Conservation (phyloP, 1,140 invertebrate species). For the Sitophilus oryzae region DNA sequence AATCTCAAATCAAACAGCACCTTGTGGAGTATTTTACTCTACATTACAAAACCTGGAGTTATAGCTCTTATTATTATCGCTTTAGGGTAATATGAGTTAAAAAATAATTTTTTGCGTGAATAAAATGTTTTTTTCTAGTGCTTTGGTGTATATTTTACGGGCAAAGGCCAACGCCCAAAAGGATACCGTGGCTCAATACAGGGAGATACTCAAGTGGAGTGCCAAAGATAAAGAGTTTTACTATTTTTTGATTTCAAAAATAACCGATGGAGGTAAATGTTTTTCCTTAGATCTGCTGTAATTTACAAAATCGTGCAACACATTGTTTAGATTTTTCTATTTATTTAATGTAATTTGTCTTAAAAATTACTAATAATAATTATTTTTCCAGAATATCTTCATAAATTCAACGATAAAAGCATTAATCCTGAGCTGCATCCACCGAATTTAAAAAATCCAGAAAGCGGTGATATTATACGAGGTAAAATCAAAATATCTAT, state of each 20-base stretch:
- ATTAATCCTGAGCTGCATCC: not conserved
- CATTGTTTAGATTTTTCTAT: too few species aligned
- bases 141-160: slow-evolving; percentile 63
- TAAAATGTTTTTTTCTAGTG: slow-evolving; percentile 41
- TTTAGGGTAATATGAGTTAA: slow-evolving; percentile 48
- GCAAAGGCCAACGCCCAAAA: slow-evolving; percentile 57
- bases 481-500: not conserved
- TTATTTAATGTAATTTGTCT: too few species aligned
- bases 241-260: slow-evolving; percentile 50
- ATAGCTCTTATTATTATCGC: slow-evolving; percentile 49
- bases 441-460: not conserved
- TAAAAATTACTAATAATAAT: too few species aligned
- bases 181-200: slow-evolving; percentile 58
- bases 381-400: too few species aligned
- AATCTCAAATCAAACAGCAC: slow-evolving; percentile 41
- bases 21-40: slow-evolving; percentile 44
- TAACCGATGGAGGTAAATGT: slow-evolving; percentile 43
- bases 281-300: too few species aligned
- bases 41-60: slow-evolving; percentile 49
- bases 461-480: not conserved
- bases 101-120: not conserved
- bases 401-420: not conserved
- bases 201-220: slow-evolving; percentile 62
- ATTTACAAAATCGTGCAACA: too few species aligned
- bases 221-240: slow-evolving; percentile 72